phyloP scores from a whole-genome alignment of 2,888 invertebrate species.

The Eulithis prunata region DNA sequence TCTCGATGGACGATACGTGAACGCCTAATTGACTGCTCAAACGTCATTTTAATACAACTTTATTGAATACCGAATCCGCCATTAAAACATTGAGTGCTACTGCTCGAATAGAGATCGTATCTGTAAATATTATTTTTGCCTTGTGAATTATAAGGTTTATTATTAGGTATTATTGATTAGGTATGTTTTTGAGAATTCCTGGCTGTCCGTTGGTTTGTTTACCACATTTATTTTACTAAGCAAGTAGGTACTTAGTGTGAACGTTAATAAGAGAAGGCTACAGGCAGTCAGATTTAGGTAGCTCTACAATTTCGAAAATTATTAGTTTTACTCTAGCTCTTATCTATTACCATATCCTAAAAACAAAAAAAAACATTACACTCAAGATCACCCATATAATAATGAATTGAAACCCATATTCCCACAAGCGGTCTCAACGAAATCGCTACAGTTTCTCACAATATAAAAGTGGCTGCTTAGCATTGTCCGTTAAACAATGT shows the following conservation, averaged over 20 bases:
- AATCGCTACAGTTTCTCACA: slow-evolving; percentile 76
- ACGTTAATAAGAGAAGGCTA: not conserved
- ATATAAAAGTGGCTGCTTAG: slow-evolving; percentile 62
- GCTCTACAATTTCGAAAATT: not conserved
- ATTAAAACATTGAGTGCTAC: slow-evolving; percentile 46
- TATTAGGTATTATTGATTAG: too few species aligned
- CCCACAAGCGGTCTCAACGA: slow-evolving; percentile 62
- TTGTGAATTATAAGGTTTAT: too few species aligned
- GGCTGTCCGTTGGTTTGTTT: too few species aligned
- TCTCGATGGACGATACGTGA: slow-evolving; percentile 80
- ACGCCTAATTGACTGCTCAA: slow-evolving; percentile 83
- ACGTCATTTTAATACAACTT: slow-evolving; percentile 79
- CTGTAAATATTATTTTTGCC: slow-evolving; percentile 9
- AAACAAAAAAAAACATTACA: slow-evolving; percentile 11
- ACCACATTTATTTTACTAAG: not conserved
- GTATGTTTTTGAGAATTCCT: too few species aligned
- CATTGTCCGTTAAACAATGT: slow-evolving; percentile 72
- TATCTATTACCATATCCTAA: not conserved
- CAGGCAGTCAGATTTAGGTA: not conserved
- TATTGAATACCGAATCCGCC: slow-evolving; percentile 63
- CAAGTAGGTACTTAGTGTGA: not conserved
- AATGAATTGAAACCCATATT: slow-evolving; percentile 62
- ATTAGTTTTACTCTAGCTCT: not conserved
- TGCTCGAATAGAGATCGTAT: slow-evolving; percentile 43
- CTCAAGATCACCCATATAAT: slow-evolving; percentile 35